These are phyloP conservation scores for Trypoxylon attenuatum DNA, from an alignment of 2,888 invertebrate species.

Conservation along the genomic window DNA sequence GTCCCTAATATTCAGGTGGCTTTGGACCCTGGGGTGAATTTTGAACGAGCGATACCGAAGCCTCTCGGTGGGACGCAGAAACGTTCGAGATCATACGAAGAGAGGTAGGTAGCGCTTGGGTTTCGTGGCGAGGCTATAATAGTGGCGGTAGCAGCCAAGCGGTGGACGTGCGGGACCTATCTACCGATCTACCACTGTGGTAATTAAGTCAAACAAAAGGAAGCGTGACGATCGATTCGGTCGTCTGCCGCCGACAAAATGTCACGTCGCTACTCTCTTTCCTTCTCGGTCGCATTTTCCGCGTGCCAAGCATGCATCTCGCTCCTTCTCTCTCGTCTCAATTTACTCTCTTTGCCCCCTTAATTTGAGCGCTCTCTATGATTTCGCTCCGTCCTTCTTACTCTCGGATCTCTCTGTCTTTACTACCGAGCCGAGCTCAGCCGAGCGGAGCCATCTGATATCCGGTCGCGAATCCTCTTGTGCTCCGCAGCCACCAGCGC, in stretches of 20 bases:
- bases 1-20: slow-evolving; percentile 45
- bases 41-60: slow-evolving; percentile 16
- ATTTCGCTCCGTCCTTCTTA: slow-evolving; percentile 25
- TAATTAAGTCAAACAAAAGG: slow-evolving; percentile 60
- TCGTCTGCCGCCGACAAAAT: slow-evolving; percentile 46
- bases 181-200: slow-evolving; percentile 52
- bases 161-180: slow-evolving; percentile 50
- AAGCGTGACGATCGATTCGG: slow-evolving; percentile 55
- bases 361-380: background rate
- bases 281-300: background rate
- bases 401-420: background rate
- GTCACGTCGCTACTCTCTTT: slow-evolving; percentile 41
- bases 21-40: slow-evolving; percentile 24
- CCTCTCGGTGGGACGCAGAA: slow-evolving; percentile 1
- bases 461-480: background rate
- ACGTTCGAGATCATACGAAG: too few species aligned
- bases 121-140: too few species aligned
- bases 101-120: too few species aligned
- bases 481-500: background rate
- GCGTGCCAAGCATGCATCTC: background rate
- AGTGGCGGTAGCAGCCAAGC: slow-evolving; percentile 33
- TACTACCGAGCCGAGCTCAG: background rate
- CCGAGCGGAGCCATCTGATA: too few species aligned
- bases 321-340: background rate
- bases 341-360: background rate